Base-by-base conservation (phyloP, 2,113 vertebrate species). In the Sorex araneus region DNA sequence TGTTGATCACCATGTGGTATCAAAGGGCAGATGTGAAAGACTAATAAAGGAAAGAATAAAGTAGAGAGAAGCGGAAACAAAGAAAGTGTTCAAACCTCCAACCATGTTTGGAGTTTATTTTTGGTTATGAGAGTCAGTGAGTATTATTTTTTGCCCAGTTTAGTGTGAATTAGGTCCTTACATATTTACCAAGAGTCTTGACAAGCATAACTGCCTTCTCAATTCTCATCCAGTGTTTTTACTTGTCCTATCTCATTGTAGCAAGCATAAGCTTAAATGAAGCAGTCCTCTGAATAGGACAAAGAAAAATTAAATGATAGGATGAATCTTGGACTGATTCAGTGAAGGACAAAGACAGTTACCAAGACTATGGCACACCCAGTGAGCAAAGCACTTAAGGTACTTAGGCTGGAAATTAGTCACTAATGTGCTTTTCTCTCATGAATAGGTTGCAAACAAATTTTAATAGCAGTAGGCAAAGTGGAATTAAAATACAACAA, bases 401-500 rank as follows among this genome's bases (percentile, higher is more conserved):
- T 80, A 34, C 23, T 6, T 25, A 3, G 25, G 27, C 28, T 64
- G 50, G 63, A 64, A 73, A 36, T 88, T 34, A 81, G n/a, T 60
- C 47, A 81, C 18, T 32, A 67, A 47, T 45, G 78, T 28, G 40
- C 50, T 66, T 83, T 86, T 50, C 40, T 50, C 36, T 78, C 34
- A 16, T 81, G 30, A 93, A 91, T 87, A 25, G 28, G 15, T 45
- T 67, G 21, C 8, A 63, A 82, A 18, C 28, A 92, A 13, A 82
- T 76, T 81, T 64, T 85, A 67, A 85, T 79, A n/a, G 57, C 3
- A 66, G 25, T 84, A 70, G 88, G 12, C 64, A 93, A 69, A 63
- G 28, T 32, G 60, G 18, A 77, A 87, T 89, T 57, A 57, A 92
- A 93, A 80, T 84, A 34, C 23, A 87, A 32, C 10, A n/a, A 70